Evolutionary conservation across 2,113 vertebrate species (phyloP).

Genomic region (Ptyas mucosa): DNA sequence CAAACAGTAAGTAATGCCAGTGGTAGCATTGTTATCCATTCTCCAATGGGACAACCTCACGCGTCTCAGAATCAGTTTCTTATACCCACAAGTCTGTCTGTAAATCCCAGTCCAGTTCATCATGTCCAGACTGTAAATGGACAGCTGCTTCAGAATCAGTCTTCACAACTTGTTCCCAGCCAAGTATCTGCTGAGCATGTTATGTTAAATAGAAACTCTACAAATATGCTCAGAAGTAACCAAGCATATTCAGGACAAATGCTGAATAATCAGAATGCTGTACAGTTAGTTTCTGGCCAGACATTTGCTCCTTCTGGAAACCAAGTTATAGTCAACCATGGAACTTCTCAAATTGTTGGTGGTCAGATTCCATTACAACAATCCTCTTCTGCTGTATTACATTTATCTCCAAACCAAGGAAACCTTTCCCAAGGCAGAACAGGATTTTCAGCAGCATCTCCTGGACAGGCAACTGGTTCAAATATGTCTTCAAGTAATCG

Average conservation of each 20-base stretch:
- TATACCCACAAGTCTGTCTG: slow-evolving; percentile 83
- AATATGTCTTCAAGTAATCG: slow-evolving; percentile 72
- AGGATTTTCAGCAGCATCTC: slow-evolving; percentile 61
- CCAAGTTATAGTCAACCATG: slow-evolving; percentile 88
- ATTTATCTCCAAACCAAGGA: slow-evolving; percentile 78
- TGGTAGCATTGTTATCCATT: slow-evolving; percentile 80
- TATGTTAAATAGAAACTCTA: slow-evolving; percentile 75
- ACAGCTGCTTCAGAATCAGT: slow-evolving; percentile 78
- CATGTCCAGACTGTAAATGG: slow-evolving; percentile 84
- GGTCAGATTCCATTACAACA: slow-evolving; percentile 81
- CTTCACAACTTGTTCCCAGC: slow-evolving; percentile 72
- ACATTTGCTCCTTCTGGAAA: slow-evolving; percentile 81
- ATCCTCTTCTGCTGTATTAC: slow-evolving; percentile 73
- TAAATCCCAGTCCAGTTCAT: slow-evolving; percentile 83
- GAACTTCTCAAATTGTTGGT: slow-evolving; percentile 72
- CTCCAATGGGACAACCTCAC: slow-evolving; percentile 83
- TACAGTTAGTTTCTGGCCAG: slow-evolving; percentile 89
- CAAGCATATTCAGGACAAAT: slow-evolving; percentile 83
- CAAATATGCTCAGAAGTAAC: slow-evolving; percentile 75
- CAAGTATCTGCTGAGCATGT: slow-evolving; percentile 76
- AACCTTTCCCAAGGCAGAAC: slow-evolving; percentile 75
- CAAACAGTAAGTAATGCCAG: slow-evolving; percentile 71
- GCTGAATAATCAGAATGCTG: slow-evolving; percentile 83
- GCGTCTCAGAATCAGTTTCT: slow-evolving; percentile 85
- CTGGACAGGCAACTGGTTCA: slow-evolving; percentile 68